These are phyloP conservation scores for Rhynchopsitta pachyrhyncha DNA, from an alignment of 2,113 vertebrate species.

Conservation along the genomic window DNA sequence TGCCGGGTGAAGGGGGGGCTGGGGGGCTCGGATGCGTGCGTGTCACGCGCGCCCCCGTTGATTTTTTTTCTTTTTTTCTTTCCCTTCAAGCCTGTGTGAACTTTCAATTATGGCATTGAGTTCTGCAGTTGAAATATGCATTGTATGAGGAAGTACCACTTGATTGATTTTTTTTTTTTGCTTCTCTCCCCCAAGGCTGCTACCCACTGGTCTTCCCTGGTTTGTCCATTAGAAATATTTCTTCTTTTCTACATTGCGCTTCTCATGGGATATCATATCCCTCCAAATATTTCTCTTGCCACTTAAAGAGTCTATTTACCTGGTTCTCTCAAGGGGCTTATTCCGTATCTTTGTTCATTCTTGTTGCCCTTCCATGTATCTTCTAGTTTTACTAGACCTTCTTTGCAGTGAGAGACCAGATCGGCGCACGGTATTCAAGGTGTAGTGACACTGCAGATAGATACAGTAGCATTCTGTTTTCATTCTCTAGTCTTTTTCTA, in stretches of 20 bases:
- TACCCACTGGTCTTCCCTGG: neutral
- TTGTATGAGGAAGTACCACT: constrained; percentile 31
- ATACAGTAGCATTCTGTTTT: neutral
- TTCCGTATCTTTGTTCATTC: neutral
- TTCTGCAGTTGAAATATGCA: neutral
- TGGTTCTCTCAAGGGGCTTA: neutral
- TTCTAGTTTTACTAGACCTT: neutral
- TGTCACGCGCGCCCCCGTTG: no score
- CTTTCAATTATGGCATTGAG: neutral
- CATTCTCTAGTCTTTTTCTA: neutral
- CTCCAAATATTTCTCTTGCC: neutral
- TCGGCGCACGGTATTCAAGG: neutral
- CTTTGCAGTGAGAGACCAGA: neutral
- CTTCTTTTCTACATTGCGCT: neutral
- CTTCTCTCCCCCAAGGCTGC: neutral
- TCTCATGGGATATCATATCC: neutral
- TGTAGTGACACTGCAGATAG: neutral
- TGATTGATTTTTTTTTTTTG: neutral
- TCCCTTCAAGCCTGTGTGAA: neutral
- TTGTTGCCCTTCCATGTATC: neutral
- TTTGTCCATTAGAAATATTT: neutral
- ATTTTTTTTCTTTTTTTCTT: neutral
- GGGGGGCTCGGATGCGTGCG: no score
- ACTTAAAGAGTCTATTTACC: neutral
- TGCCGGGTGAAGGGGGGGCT: no score